phyloP scores from a whole-genome alignment of 2,797 vertebrate genomes.

The Distichodus sexfasciatus region DNA sequence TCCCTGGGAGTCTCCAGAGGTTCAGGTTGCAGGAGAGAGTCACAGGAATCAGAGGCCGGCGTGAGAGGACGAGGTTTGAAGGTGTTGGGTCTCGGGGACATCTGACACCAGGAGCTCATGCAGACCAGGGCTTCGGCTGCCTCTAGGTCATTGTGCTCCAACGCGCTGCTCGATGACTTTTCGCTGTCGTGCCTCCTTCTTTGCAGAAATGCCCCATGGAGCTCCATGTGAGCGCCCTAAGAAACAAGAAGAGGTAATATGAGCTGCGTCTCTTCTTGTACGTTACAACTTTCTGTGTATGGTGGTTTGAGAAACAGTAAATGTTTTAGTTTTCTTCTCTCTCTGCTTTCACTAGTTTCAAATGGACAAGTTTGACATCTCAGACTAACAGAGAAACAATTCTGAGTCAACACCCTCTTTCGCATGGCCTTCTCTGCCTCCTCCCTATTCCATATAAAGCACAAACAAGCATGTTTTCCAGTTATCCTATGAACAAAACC shows the following conservation, averaged over 20 bases:
- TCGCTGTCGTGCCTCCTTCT: conserved; percentile 85
- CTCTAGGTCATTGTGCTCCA: conserved; percentile 94
- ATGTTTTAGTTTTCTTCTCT: no score
- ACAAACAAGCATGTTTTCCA: conserved; percentile 62
- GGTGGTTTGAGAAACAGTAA: not conserved
- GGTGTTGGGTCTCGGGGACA: conserved; percentile 65
- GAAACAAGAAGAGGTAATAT: conserved; percentile 23
- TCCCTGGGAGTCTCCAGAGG: conserved; percentile 79
- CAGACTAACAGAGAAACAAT: conserved; percentile 37
- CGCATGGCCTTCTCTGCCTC: conserved; percentile 63
- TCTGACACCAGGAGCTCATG: conserved; percentile 95
- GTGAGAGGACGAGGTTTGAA: conserved; percentile 90
- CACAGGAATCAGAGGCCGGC: conserved; percentile 92
- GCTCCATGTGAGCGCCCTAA: conserved; percentile 81
- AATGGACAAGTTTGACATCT: no score
- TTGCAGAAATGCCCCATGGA: conserved; percentile 78
- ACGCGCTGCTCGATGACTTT: conserved; percentile 73
- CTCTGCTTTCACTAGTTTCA: no score
- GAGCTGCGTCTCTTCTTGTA: not conserved
- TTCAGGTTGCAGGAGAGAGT: conserved; percentile 75
- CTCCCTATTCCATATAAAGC: conserved; percentile 77
- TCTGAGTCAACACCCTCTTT: conserved; percentile 64
- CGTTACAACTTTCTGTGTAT: not conserved
- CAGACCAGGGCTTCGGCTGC: conserved; percentile 93
- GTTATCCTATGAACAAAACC: conserved; percentile 54